Percentiles rank a stretch among this genome's conserved stretches.
Conservation (phyloP, 2,797 vertebrate species). For the Myotis myotis region DNA sequence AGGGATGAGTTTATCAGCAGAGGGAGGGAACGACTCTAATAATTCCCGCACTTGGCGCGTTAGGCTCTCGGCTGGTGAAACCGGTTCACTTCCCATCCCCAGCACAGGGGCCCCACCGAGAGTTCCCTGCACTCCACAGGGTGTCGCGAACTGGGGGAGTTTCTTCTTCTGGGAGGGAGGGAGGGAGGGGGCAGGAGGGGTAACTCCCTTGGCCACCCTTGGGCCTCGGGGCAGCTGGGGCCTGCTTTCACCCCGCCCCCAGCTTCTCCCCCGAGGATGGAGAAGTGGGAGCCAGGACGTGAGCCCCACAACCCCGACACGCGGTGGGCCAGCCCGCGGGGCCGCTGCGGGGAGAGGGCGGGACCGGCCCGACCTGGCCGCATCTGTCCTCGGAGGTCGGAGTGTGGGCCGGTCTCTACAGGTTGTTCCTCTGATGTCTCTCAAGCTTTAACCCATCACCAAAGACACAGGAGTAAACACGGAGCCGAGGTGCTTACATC, state of each 20-base stretch:
- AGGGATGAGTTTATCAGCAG: background rate
- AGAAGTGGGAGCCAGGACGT: background rate
- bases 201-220: background rate
- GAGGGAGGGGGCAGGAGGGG: background rate
- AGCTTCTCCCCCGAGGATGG: background rate
- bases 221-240: background rate
- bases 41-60: background rate
- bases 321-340: rapidly evolving
- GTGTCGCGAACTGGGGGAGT: background rate
- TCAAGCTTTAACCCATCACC: background rate
- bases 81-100: background rate
- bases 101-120: background rate
- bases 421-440: background rate
- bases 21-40: background rate
- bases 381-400: background rate
- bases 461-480: background rate
- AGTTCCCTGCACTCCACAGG: background rate
- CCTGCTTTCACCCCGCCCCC: background rate
- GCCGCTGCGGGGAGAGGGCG: rapidly evolving
- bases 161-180: background rate
- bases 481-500: background rate
- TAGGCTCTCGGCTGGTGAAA: background rate
- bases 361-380: rapidly evolving
- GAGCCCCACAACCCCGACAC: rapidly evolving
- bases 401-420: background rate